Evolutionary conservation across 2,113 vertebrate genomes (phyloP).

Genomic region (Apteryx mantelli): DNA sequence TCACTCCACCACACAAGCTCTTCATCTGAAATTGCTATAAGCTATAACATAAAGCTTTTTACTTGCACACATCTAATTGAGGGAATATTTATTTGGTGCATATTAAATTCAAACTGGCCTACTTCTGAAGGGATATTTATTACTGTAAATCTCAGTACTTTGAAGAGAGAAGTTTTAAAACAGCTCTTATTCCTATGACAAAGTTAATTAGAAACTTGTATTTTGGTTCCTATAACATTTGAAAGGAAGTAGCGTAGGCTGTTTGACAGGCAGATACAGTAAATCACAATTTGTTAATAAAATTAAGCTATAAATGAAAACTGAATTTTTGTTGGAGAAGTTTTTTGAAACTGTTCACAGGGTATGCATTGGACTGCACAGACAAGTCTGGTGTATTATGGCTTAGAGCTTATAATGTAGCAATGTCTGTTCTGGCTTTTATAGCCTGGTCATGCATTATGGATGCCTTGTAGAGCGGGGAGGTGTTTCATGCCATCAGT

Average conservation of each 20-base stretch:
- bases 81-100: constrained; percentile 82
- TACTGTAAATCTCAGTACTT: constrained; percentile 67
- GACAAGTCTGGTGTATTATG: not conserved
- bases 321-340: constrained; percentile 32
- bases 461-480: not conserved
- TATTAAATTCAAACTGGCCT: constrained; percentile 70
- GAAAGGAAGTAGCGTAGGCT: not conserved
- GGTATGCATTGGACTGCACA: not conserved
- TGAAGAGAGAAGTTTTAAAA: constrained; percentile 57
- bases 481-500: not conserved
- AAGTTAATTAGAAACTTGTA: constrained; percentile 53
- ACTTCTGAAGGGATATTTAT: constrained; percentile 68
- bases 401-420: not conserved
- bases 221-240: constrained; percentile 47
- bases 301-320: constrained; percentile 52
- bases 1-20: constrained; percentile 79
- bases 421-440: not conserved
- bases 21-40: constrained; percentile 85
- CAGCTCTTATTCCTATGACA: constrained; percentile 45
- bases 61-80: constrained; percentile 80
- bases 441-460: not conserved
- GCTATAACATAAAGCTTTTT: constrained; percentile 75
- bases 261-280: constrained; percentile 27
- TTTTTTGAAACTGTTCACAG: constrained; percentile 12
- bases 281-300: constrained; percentile 60